Percentiles rank a stretch among this genome's conserved stretches.
phyloP scores from a whole-genome alignment of 2,888 invertebrate species.

The Andrena chrysosceles region DNA sequence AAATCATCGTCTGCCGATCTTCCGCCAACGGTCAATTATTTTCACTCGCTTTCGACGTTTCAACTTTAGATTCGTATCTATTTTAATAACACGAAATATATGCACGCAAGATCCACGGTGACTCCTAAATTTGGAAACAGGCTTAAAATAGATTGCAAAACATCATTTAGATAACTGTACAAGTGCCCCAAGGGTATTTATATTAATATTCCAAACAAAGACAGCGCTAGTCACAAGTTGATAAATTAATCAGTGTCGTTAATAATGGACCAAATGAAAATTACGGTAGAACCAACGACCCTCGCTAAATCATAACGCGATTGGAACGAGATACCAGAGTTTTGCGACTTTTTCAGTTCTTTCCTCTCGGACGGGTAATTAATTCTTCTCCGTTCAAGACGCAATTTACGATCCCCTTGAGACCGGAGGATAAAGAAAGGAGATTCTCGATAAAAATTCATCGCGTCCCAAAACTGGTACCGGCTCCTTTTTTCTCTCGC shows the following conservation, averaged over 20 bases:
- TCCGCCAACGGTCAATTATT: constrained; percentile 6
- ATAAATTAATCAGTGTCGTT: constrained; percentile 14
- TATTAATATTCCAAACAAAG: constrained; percentile 1
- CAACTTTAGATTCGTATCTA: background rate
- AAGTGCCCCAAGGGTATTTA: background rate
- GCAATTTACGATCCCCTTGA: background rate
- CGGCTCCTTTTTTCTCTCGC: constrained; percentile 3
- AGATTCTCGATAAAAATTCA: constrained; percentile 13
- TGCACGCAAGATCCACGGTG: too few species aligned
- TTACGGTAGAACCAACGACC: background rate
- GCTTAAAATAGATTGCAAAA: background rate
- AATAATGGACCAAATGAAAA: constrained; percentile 3
- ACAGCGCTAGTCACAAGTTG: background rate
- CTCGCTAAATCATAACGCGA: background rate
- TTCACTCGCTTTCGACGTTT: constrained; percentile 7
- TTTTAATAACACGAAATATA: background rate
- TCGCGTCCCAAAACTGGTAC: constrained; percentile 21
- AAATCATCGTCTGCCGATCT: background rate
- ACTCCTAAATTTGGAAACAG: background rate
- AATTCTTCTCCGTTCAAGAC: background rate
- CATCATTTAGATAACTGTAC: background rate
- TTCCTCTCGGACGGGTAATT: background rate
- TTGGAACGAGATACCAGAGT: background rate
- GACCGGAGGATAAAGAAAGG: background rate
- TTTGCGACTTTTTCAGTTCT: background rate